Conservation (phyloP, 2,888 invertebrate species). For the Hoplodrina blanda region DNA sequence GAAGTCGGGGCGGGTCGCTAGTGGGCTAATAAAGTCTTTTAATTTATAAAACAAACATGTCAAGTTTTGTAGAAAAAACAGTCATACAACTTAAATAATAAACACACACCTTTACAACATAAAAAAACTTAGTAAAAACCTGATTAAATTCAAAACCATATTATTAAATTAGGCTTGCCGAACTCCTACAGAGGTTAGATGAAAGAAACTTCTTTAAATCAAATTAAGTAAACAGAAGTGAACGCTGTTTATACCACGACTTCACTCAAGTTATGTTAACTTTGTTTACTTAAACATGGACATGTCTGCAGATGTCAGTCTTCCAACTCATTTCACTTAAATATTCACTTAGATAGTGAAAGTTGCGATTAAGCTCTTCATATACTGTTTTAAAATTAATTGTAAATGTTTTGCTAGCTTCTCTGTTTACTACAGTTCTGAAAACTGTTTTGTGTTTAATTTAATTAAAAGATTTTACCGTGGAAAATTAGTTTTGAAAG, state of each 20-base stretch:
- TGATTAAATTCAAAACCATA: no score
- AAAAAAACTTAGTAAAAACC: no score
- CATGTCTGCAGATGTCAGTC: slow-evolving; percentile 53
- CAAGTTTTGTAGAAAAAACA: no score
- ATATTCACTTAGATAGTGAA: slow-evolving; percentile 38
- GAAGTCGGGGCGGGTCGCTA: no score
- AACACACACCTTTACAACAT: no score
- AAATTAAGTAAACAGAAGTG: slow-evolving; percentile 38
- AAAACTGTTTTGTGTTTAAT: slow-evolving; percentile 8
- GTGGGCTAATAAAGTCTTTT: no score
- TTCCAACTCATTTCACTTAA: slow-evolving; percentile 38
- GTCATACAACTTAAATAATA: no score
- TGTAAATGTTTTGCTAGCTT: neutral
- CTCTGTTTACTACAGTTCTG: neutral
- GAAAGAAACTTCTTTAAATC: slow-evolving; percentile 19
- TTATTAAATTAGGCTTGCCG: neutral
- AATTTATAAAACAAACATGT: no score
- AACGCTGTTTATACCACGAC: slow-evolving; percentile 18
- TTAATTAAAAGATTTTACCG: neutral
- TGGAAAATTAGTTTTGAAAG: neutral
- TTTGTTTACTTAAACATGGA: slow-evolving; percentile 27
- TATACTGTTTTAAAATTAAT: slow-evolving; percentile 17
- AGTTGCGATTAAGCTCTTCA: slow-evolving; percentile 12
- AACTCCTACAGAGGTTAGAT: neutral
- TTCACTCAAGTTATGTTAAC: slow-evolving; percentile 40